Conservation (phyloP, 2,888 invertebrate species). For the Monochamus alternatus region DNA sequence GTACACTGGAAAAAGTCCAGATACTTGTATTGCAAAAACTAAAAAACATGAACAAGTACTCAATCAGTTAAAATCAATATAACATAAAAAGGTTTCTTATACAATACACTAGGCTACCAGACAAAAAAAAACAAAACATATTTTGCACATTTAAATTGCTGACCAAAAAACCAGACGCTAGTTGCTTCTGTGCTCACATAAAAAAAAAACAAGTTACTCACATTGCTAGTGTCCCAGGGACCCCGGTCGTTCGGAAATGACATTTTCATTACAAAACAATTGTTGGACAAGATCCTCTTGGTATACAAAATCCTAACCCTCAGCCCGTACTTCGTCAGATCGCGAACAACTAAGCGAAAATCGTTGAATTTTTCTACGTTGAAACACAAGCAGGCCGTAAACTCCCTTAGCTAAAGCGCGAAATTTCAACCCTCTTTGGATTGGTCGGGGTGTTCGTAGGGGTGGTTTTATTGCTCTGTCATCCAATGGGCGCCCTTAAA, state of each 20-base stretch:
- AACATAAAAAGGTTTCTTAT: too few species aligned
- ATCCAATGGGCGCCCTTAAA: constrained; percentile 44
- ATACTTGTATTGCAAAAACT: too few species aligned
- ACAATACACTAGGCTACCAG: too few species aligned
- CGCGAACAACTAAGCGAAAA: constrained; percentile 4
- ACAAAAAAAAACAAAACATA: too few species aligned
- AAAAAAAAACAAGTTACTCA: constrained; percentile 55
- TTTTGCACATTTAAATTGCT: too few species aligned
- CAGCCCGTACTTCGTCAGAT: background rate
- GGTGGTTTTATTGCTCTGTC: constrained; percentile 43
- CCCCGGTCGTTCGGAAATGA: constrained; percentile 69
- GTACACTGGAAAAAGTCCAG: too few species aligned
- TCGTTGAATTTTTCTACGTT: background rate
- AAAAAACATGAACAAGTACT: too few species aligned
- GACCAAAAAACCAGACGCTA: too few species aligned
- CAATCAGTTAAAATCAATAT: too few species aligned
- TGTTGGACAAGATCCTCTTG: constrained; percentile 12
- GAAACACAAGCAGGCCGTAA: constrained; percentile 6
- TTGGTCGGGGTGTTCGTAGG: constrained; percentile 38
- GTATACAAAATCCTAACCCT: constrained; percentile 16
- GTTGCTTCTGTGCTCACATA: background rate
- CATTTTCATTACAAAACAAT: constrained; percentile 67
- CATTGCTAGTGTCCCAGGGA: constrained; percentile 68
- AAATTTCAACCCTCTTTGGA: constrained; percentile 1
- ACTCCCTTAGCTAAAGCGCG: constrained; percentile 18